phyloP scores from a whole-genome alignment of 1,140 invertebrate species.

The Drosophila biarmipes region DNA sequence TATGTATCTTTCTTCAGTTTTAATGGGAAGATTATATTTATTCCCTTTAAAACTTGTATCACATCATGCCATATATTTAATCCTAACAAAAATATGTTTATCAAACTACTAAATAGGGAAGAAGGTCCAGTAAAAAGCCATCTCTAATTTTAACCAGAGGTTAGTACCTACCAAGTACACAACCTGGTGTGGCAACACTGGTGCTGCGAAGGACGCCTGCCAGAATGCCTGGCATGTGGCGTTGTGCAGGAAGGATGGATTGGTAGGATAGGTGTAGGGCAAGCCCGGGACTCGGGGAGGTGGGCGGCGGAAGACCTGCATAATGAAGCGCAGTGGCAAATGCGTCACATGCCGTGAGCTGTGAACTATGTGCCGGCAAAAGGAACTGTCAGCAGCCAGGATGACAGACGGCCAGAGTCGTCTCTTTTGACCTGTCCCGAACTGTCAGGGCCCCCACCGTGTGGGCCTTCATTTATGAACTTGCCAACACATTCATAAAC shows the following conservation, averaged over 20 bases:
- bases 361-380: slow-evolving; percentile 29
- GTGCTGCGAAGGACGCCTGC: neutral
- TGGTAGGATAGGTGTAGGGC: slow-evolving; percentile 20
- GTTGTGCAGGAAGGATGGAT: neutral
- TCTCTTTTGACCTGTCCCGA: slow-evolving; percentile 14
- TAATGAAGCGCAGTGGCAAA: slow-evolving; percentile 69
- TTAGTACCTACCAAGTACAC: neutral
- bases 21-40: too few species aligned
- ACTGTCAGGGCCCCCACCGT: neutral
- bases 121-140: too few species aligned
- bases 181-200: neutral
- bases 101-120: neutral
- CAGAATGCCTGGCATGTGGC: slow-evolving; percentile 43
- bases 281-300: slow-evolving; percentile 10
- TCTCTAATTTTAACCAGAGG: too few species aligned
- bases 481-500: slow-evolving; percentile 19
- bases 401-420: slow-evolving; percentile 26
- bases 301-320: slow-evolving; percentile 44
- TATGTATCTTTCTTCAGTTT: too few species aligned
- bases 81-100: neutral
- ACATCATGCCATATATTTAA: too few species aligned
- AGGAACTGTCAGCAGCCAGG: slow-evolving; percentile 28
- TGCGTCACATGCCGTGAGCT: slow-evolving; percentile 55
- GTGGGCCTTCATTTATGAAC: slow-evolving; percentile 9
- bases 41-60: too few species aligned